Evolutionary conservation across 1,140 invertebrate species (phyloP).

Genomic region (Carcinoscorpius rotundicauda): DNA sequence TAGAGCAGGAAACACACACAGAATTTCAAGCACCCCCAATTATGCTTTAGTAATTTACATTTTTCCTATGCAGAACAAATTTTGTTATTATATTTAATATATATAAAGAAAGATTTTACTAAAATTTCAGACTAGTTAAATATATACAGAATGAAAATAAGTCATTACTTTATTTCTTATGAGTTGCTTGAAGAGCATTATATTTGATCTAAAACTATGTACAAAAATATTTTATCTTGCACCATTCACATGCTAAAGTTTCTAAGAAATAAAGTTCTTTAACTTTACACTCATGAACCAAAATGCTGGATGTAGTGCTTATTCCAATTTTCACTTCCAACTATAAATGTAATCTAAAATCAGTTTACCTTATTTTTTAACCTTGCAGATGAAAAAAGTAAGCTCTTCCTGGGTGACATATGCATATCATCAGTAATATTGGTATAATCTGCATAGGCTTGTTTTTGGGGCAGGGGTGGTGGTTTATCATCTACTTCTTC

Average conservation of each 20-base stretch:
- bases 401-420: constrained; percentile 14
- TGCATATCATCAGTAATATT: constrained; percentile 39
- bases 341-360: not conserved
- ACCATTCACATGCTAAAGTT: not conserved
- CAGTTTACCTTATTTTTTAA: constrained; percentile 17
- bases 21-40: no score
- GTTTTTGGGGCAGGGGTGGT: constrained; percentile 55
- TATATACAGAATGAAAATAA: no score
- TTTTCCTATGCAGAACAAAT: no score
- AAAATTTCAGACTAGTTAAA: no score
- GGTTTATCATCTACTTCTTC: constrained; percentile 51
- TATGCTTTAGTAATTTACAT: no score
- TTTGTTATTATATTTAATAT: no score
- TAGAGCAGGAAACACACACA: no score
- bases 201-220: not conserved
- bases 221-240: not conserved
- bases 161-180: no score
- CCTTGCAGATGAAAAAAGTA: constrained; percentile 6
- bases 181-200: not conserved
- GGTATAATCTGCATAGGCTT: constrained; percentile 44
- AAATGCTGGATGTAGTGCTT: no score
- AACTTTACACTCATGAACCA: not conserved
- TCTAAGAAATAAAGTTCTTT: not conserved
- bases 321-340: not conserved
- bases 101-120: no score